A percentile compares a stretch with the other conserved stretches of the same genome.
Evolutionary conservation across 2,797 vertebrate species (phyloP).

Genomic region (Crenuchus spilurus): DNA sequence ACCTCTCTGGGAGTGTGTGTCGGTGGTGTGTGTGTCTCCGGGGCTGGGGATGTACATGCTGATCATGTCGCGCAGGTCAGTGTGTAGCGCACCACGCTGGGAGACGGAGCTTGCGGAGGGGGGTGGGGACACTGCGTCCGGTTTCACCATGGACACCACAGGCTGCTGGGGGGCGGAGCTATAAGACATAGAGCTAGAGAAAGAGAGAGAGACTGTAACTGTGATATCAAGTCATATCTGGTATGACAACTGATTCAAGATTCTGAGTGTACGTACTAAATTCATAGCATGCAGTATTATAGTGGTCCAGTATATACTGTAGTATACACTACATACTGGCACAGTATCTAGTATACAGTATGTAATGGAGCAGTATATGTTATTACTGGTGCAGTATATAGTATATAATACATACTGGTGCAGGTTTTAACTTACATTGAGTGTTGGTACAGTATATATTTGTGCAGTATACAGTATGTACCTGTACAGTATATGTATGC

Average conservation of each 20-base stretch:
- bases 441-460: not conserved
- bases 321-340: not conserved
- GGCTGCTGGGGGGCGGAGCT: slow-evolving; percentile 41
- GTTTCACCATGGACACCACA: slow-evolving; percentile 62
- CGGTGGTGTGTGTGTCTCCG: slow-evolving; percentile 52
- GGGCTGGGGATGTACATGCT: slow-evolving; percentile 58
- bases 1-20: slow-evolving; percentile 61
- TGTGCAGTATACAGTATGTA: not conserved
- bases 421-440: too few species aligned
- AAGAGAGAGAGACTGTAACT: not conserved
- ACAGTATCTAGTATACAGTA: not conserved
- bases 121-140: slow-evolving; percentile 42
- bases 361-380: not conserved
- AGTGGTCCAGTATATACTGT: not conserved
- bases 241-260: too few species aligned
- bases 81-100: slow-evolving; percentile 55
- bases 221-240: too few species aligned
- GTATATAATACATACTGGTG: not conserved
- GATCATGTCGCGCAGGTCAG: slow-evolving; percentile 64
- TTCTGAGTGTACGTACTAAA: too few species aligned
- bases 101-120: slow-evolving; percentile 55
- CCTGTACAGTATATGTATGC: not conserved
- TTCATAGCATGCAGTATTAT: too few species aligned
- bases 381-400: not conserved
- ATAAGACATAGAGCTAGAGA: slow-evolving; percentile 51